Percentiles rank a stretch among this genome's conserved stretches.
Conservation (phyloP, 2,888 invertebrate genomes). For the Andrena praecox region DNA sequence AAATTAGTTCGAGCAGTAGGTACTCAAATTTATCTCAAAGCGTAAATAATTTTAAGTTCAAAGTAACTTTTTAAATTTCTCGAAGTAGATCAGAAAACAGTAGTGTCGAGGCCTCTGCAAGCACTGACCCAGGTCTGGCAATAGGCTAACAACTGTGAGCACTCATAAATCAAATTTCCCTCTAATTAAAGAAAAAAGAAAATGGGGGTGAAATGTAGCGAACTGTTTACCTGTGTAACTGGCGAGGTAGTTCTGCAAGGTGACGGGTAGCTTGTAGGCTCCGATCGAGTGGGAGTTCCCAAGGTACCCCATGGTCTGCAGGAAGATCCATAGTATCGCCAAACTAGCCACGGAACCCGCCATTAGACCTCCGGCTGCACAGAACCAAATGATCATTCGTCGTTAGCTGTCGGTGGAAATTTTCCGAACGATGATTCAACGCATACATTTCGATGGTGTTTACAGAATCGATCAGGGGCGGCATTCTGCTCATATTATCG, state of each 20-base stretch:
- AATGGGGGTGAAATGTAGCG: neutral
- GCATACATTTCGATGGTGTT: slow-evolving; percentile 2
- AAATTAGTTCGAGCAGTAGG: neutral
- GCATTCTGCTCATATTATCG: slow-evolving; percentile 19
- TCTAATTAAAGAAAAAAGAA: neutral
- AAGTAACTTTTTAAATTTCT: neutral
- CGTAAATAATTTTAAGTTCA: neutral
- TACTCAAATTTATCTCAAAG: neutral
- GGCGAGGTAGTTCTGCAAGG: slow-evolving; percentile 76
- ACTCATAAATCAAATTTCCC: neutral
- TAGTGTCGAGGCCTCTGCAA: no score
- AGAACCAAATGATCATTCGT: slow-evolving; percentile 48
- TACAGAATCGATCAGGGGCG: slow-evolving; percentile 2
- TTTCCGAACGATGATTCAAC: slow-evolving; percentile 40
- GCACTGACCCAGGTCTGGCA: no score
- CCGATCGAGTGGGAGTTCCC: slow-evolving; percentile 75
- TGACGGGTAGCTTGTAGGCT: slow-evolving; percentile 71
- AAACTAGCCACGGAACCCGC: slow-evolving; percentile 81
- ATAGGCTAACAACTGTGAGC: no score
- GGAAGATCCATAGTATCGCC: slow-evolving; percentile 78
- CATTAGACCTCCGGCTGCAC: slow-evolving; percentile 81
- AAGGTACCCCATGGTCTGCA: slow-evolving; percentile 79
- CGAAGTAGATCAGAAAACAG: no score
- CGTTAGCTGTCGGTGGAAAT: neutral
- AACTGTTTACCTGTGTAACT: slow-evolving; percentile 73